Evolutionary conservation across 1,140 invertebrate genomes (phyloP), one percentile per base, ranked within the genome.

Genomic region (Drosophila ambigua): DNA sequence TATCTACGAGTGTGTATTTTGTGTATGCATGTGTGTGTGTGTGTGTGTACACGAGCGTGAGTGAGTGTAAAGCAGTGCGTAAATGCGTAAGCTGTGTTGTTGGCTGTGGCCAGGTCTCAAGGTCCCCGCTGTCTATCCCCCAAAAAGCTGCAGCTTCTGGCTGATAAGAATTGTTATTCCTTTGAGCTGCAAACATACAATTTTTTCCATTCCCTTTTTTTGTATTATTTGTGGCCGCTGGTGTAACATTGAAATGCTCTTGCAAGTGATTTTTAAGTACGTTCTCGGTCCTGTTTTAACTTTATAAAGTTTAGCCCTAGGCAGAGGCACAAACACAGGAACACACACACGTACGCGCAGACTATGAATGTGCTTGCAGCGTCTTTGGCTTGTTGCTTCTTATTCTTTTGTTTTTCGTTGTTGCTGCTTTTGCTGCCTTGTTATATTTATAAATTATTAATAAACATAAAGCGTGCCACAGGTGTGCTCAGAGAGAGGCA

Each of bases 391-490:
- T 52, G 48, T 50, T 53, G 55, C 28, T 48, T 50, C 48, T 48
- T 55, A 28, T 76, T 54, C 61, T 73, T 41, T 59, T 81, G 51
- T 73, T 66, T 45, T 45, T 51, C 45, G 46, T 45, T 57, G 49
- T 68, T 24, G 60, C 41, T 55, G 49, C 26, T 72, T 50, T 45
- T 72, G 68, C 26, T 62, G 26, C 49, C 15, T 52, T 50, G 49
- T 46, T 69, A 62, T 76, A 71, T 69, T 78, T 87, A 82, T 87
- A 87, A 87, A 82, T 88, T 72, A 88, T 85, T 79, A 88, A 88
- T 88, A 87, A 82, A 78, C 82, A 82, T 87, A 88, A 87, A 88
- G 75, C 78, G 82, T 80, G 69, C 82, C 83, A 87, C 82, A 87
- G 82, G 82, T 87, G 82, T 82, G 83, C 75, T 59, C 45, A 57